Evolutionary conservation across 2,113 vertebrate genomes (phyloP), one percentile per base, ranked within the genome.

Genomic region (Salminus brasiliensis): DNA sequence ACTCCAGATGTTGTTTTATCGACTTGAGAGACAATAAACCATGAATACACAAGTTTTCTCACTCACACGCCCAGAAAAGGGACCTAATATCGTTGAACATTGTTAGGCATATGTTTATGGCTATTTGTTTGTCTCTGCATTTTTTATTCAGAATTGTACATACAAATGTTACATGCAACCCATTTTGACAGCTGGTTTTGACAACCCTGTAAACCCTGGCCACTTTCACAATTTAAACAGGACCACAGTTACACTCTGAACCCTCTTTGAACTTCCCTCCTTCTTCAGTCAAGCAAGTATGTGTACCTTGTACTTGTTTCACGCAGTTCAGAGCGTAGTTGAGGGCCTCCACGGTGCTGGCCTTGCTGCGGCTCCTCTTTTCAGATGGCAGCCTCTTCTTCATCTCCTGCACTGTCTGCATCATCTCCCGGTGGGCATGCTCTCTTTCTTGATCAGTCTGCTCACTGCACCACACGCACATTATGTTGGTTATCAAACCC

Each of bases 311-410:
- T 5, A 96, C 94, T 88, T 95, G 93, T 71, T 94, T 88, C 80
- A 97, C 94, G 77, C 96, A 97, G 72, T 91, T 92, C 55, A 97
- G 92, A 0, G 96, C 95, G 0, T 96, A 96, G 84, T 92, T 92
- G 76, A 97, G 93, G 45, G 95, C 94, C 69, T 93, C 94, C 29
- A 96, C 86, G 0, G 94, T 95, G 80, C 94, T 95, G 43, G 94
- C 90, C 85, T 97, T 97, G 81, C 78, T 92, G 81, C 86, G 91
- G 65, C 69, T 91, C 34, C 83, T 88, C 78, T 92, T 93, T 78
- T 95, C 94, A 0, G 89, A 90, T 0, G 95, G 95, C 6, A 97
- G 88, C 72, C 90, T 92, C 83, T 90, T 96, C 83, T 96, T 96
- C 93, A 96, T 96, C 91, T 98, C 95, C 75, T 94, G 93, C 79